Percentiles rank a stretch among this genome's conserved stretches.
phyloP scores from a whole-genome alignment of 2,797 vertebrate genomes.

The Platyrinchus mystaceus region DNA sequence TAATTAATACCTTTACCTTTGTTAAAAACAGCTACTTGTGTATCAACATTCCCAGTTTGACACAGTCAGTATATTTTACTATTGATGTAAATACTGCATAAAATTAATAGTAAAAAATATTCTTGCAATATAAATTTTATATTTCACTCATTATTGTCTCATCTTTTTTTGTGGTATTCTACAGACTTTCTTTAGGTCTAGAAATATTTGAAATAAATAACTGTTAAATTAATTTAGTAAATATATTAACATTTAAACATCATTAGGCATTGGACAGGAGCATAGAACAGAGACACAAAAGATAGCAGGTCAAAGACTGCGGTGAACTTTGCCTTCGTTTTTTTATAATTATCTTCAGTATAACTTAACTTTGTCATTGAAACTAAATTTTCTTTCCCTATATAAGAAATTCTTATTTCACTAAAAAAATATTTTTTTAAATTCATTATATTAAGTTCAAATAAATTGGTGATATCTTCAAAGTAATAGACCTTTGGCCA shows the following conservation, averaged over 20 bases:
- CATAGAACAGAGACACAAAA: neutral
- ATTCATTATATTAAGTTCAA: neutral
- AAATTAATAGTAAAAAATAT: conserved; percentile 50
- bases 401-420: neutral
- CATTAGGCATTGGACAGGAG: neutral
- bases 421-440: neutral
- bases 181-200: neutral
- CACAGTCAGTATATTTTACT: conserved; percentile 57
- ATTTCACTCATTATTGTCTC: neutral
- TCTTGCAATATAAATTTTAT: neutral
- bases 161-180: neutral
- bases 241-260: neutral
- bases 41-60: conserved; percentile 58
- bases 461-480: neutral
- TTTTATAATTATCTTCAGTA: neutral
- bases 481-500: neutral
- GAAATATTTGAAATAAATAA: neutral
- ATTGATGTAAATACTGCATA: conserved; percentile 57
- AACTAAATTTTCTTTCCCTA: neutral
- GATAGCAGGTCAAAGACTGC: neutral
- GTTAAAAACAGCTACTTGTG: conserved; percentile 44
- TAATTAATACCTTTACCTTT: conserved; percentile 75
- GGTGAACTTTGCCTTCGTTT: neutral
- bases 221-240: neutral
- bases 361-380: neutral